Evolutionary conservation across 2,888 invertebrate genomes (phyloP).

Genomic region (Drosophila cracens): DNA sequence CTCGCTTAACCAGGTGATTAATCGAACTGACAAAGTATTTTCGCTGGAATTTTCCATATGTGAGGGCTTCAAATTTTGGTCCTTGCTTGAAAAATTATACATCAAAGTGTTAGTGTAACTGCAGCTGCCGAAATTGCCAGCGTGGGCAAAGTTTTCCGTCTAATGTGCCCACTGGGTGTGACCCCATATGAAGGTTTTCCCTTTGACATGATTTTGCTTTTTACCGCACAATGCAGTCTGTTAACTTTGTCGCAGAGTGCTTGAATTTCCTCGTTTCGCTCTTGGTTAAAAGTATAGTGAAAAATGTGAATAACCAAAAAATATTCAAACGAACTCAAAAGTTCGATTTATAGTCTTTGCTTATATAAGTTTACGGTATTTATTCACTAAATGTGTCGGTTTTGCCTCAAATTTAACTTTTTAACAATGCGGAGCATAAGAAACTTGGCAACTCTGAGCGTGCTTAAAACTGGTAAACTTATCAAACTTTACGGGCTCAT

Average conservation of each 20-base stretch:
- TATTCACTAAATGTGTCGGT: too few relatives aligned
- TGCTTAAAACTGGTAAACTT: background rate
- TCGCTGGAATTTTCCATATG: constrained; percentile 46
- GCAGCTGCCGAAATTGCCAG: constrained; percentile 41
- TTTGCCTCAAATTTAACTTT: background rate
- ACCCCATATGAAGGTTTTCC: background rate
- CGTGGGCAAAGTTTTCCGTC: constrained; percentile 14
- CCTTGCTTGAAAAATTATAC: constrained; percentile 38
- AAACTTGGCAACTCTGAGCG: background rate
- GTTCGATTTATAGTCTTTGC: background rate
- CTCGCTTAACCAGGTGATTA: constrained; percentile 56
- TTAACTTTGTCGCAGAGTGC: constrained; percentile 4
- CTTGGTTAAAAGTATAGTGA: constrained; percentile 3
- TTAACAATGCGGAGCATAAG: too few relatives aligned
- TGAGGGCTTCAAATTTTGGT: constrained; percentile 1
- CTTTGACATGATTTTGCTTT: constrained; percentile 46
- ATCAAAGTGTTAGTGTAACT: constrained; percentile 25
- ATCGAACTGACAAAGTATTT: constrained; percentile 76
- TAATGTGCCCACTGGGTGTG: constrained; percentile 10
- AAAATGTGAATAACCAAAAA: constrained; percentile 3
- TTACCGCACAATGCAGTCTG: constrained; percentile 32
- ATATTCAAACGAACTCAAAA: background rate
- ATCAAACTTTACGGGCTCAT: background rate
- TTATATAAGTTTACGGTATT: background rate
- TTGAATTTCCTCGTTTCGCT: constrained; percentile 17